Evolutionary conservation across 2,888 invertebrate species (phyloP), one percentile per base, ranked within the genome.

Genomic region (Lasioglossum pauxillum): DNA sequence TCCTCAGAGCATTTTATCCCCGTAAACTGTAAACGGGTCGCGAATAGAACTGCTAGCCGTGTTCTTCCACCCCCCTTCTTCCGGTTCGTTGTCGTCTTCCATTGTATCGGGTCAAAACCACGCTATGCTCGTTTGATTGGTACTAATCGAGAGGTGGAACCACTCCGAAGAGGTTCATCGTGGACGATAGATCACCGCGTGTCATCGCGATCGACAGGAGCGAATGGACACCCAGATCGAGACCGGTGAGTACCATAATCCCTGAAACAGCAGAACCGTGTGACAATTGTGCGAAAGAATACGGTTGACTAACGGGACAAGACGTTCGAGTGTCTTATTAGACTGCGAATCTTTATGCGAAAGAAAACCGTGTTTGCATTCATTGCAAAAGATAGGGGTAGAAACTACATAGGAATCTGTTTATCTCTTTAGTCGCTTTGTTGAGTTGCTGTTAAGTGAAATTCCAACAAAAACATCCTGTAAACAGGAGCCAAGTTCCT

Each of bases 221-320:
- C 35, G 53, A 71, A 75, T 82, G 78, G 84, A 84, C n/a, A 31
- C 38, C 27, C 57, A 71, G 5, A 75, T 4, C 44, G 31, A 75
- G 46, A 14, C 8, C 57, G 74, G 84, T 84, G 53, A 82, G 84
- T 81, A 1, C 23, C 14, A 19, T 57, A 14, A 53, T 44, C 41
- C 23, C 41, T 41, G 38, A 57, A 57, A 57, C 57, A n/a, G 4
- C n/a, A 5, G n/a, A 57, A n/a, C 57, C n/a, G 4, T n/a, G 57
- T 53, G 23, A n/a, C 23, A 71, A 60, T 16, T 27, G 60, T 14
- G 60, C 27, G 60, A 27, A 27, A 60, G 10, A 23, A 23, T 53
- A 8, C 49, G 23, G 49, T 53, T 8, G 23, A 23, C 8, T 53
- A 23, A 10, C 10, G 8, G 53, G 23, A 53, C 23, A 49, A 49